Base-by-base conservation (phyloP, 2,113 vertebrate species). In the Morone saxatilis region DNA sequence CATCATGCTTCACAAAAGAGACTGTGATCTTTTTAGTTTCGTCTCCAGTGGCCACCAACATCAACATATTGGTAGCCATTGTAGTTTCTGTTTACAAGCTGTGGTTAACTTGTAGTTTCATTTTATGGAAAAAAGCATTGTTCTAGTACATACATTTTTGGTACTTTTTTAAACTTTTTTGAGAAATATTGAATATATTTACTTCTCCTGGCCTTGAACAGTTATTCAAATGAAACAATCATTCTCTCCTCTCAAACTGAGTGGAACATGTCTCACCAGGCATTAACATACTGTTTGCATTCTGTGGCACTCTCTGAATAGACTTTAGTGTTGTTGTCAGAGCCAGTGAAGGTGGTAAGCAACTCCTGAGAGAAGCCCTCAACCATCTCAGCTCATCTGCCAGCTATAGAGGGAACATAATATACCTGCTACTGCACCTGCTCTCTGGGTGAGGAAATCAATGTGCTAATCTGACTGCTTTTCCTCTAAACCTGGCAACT, bases 401-500 rank as follows among this genome's bases (percentile, higher is more conserved):
- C 65, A 22, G n/a, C 71, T 51, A 59, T 41, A 78, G 67, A 84
- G 63, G 25, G 36, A 79, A 41, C 43, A 59, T n/a, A 76, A 54
- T n/a, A 59, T 13, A 72, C 71, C 59, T n/a, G 65, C 54, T 62
- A 53, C 84, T 61, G 71, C 77, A 86, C 74, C 82, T 71, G 85
- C 61, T 76, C 76, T 78, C 79, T 12, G 31, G 25, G 20, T 43
- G 65, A 81, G 56, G 57, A 68, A 84, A 90, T 92, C 87, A 56
- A 94, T 93, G 75, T 43, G 22, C 78, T 86, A 92, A 95, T 93
- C 86, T 80, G 81, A 51, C 78, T 78, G 51, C 80, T 78, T 85
- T 80, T 86, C 70, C 61, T 76, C 41, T 54, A 76, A 71, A 80
- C 57, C 77, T 84, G 81, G 70, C 65, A 83, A 76, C 76, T 31